Percentiles rank a stretch among this genome's conserved stretches.
phyloP scores from a whole-genome alignment of 2,888 invertebrate species.

The Ommatoiulus sabulosus region DNA sequence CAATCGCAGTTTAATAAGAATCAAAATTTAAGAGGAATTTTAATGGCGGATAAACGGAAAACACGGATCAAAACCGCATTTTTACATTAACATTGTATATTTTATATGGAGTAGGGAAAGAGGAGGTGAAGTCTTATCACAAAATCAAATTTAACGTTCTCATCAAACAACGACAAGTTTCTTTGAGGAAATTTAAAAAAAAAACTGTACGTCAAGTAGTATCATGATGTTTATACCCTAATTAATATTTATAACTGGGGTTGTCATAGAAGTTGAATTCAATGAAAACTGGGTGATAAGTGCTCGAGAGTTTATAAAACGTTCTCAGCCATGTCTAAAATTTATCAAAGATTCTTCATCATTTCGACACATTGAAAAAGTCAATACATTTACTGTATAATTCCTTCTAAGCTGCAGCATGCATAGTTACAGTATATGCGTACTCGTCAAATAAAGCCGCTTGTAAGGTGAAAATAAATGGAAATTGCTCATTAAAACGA shows the following conservation, averaged over 20 bases:
- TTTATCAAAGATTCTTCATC: neutral
- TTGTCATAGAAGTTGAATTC: neutral
- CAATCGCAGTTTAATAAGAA: neutral
- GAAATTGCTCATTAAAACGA: neutral
- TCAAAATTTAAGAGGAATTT: too few relatives aligned
- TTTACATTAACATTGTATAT: too few relatives aligned
- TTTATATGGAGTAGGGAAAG: too few relatives aligned
- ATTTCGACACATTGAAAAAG: neutral
- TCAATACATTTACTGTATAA: neutral
- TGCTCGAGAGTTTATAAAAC: neutral
- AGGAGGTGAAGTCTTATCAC: neutral
- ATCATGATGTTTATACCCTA: neutral
- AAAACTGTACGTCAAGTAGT: neutral
- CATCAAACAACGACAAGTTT: constrained; percentile 17
- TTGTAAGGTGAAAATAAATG: neutral
- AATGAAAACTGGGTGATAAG: neutral
- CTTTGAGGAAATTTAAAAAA: neutral
- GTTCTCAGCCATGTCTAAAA: constrained; percentile 2
- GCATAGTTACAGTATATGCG: neutral
- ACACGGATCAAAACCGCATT: too few relatives aligned
- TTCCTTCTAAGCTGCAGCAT: too few relatives aligned
- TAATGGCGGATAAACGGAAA: too few relatives aligned
- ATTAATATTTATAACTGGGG: neutral
- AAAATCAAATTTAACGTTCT: neutral
- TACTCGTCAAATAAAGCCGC: neutral